Evolutionary conservation across 2,113 vertebrate genomes (phyloP).

Genomic region (Forbesichthys agassizii): DNA sequence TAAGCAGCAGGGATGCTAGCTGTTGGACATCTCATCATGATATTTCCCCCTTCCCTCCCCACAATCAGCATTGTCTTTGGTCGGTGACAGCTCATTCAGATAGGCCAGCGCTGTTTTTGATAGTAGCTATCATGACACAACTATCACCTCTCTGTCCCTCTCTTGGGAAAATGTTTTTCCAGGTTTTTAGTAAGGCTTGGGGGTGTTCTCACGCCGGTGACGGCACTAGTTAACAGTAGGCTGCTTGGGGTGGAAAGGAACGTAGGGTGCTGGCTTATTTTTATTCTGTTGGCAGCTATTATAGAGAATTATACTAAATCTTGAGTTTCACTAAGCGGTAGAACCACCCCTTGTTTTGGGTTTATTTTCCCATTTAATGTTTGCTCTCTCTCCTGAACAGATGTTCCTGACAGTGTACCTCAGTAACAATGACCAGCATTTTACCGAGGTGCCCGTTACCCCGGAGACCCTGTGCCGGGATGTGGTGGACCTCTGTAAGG

Average conservation of each 20-base stretch:
- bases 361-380: background rate
- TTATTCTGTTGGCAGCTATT: constrained; percentile 35
- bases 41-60: background rate
- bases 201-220: constrained; percentile 37
- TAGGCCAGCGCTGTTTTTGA: constrained; percentile 15
- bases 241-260: constrained; percentile 35
- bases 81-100: constrained; percentile 23
- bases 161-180: background rate
- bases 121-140: constrained; percentile 10
- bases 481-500: constrained; percentile 96
- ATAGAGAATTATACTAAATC: constrained; percentile 19
- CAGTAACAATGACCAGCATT: constrained; percentile 98
- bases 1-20: background rate
- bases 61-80: constrained; percentile 8
- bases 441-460: constrained; percentile 96
- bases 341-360: constrained; percentile 5
- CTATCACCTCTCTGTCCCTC: constrained; percentile 19
- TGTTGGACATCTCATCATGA: background rate
- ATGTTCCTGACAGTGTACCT: constrained; percentile 99
- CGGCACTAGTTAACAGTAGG: constrained; percentile 40
- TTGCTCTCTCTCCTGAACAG: constrained; percentile 63
- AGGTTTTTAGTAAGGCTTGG: constrained; percentile 1
- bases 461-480: constrained; percentile 91
- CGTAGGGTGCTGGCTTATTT: constrained; percentile 38
- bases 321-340: constrained; percentile 4